Evolutionary conservation across 2,888 invertebrate species (phyloP), one percentile per base, ranked within the genome.

Genomic region (Cosmorhoe ocellata): DNA sequence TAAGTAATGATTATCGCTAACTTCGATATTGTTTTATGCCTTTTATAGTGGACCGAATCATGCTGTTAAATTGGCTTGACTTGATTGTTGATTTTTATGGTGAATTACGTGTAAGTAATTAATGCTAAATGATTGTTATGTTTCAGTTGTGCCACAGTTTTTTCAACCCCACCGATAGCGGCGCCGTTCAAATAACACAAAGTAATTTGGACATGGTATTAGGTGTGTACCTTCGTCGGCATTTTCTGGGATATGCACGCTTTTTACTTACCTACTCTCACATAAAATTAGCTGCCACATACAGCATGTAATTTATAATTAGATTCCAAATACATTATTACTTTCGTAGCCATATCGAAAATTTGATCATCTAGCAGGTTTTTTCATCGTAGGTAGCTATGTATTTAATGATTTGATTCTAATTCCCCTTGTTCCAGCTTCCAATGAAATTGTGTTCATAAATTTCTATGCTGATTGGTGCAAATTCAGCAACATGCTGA

Each of bases 381-480:
- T n/a, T n/a, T n/a, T n/a, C n/a, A n/a, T n/a, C n/a, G n/a, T n/a
- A n/a, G n/a, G n/a, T n/a, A n/a, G n/a, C n/a, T n/a, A n/a, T n/a
- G n/a, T n/a, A n/a, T n/a, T 18, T 18, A 18, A 18, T 18, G 18
- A 18, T 18, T 37, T 37, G 8, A 24, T 6, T 32, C 8, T 18
- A 10, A 39, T 3, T 42, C 30, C 28, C 1, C 18, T 27, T 8
- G 11, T 94, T 95, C 59, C 92, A 98, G 98, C 96, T 56, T 94
- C 95, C 54, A 97, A 98, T 92, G 99, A 99, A 91, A 91, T 99
- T 84, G 98, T 99, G 56, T 96, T 99, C 86, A 94, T 99, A 57
- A 99, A 99, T 91, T 99, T 99, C 88, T 99, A 99, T 90, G 99
- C 99, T 24, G 99, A 99, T 79, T 99, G 99, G 99, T 99, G 99